These are phyloP conservation scores for Drosophila fuyamai DNA, from an alignment of 1,140 invertebrate genomes.

Conservation along the genomic window DNA sequence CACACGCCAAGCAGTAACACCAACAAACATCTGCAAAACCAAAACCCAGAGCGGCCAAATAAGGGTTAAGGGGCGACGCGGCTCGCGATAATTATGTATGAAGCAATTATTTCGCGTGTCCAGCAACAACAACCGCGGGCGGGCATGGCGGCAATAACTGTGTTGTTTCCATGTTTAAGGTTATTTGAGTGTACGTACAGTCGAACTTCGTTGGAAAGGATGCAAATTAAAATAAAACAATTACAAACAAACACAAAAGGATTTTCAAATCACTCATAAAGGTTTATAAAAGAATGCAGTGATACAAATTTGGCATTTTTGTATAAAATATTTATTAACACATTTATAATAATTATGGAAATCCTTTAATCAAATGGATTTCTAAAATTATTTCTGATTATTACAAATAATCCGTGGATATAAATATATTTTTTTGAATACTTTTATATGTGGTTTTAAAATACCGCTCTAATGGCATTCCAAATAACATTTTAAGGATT, in stretches of 20 bases:
- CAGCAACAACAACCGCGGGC: conserved; percentile 55
- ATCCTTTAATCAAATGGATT: too few species aligned
- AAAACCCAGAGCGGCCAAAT: conserved; percentile 21
- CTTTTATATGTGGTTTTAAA: neutral
- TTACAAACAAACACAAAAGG: neutral
- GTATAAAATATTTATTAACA: neutral
- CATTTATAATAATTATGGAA: too few species aligned
- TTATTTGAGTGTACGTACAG: conserved; percentile 42
- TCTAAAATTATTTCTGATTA: too few species aligned
- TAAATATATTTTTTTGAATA: neutral
- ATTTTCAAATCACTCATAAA: too few species aligned
- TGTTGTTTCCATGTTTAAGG: conserved; percentile 58
- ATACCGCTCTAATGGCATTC: neutral
- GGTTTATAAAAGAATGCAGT: neutral
- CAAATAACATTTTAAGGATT: too few species aligned
- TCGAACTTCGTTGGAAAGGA: neutral
- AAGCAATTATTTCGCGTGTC: conserved; percentile 78
- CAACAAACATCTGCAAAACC: conserved; percentile 43
- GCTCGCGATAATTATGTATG: conserved; percentile 76
- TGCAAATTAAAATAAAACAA: neutral
- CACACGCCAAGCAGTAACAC: conserved; percentile 18
- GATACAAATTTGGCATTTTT: neutral
- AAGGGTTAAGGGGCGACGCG: conserved; percentile 9
- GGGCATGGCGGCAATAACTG: conserved; percentile 49
- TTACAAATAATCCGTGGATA: too few species aligned